These are phyloP conservation scores for Acrocephalus arundinaceus DNA, from an alignment of 2,113 vertebrate species.

Conservation along the genomic window DNA sequence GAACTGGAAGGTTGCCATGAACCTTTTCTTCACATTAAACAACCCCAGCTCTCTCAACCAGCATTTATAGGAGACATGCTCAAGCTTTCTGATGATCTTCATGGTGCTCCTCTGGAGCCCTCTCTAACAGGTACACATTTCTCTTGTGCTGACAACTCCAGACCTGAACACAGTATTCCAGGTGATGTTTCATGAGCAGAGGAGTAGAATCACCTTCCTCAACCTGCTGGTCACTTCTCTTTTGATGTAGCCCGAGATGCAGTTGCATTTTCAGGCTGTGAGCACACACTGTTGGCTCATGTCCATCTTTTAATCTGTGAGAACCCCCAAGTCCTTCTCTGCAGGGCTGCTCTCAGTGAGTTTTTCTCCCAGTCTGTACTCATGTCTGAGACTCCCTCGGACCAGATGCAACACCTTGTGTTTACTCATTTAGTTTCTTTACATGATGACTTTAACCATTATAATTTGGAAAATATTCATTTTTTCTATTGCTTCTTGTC, in stretches of 20 bases:
- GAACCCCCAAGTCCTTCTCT: neutral
- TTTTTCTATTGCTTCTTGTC: neutral
- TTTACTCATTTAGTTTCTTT: neutral
- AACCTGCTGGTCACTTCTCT: neutral
- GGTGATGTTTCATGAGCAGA: neutral
- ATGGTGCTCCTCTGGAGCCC: neutral
- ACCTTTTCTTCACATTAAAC: neutral
- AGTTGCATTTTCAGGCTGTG: neutral
- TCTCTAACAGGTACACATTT: neutral
- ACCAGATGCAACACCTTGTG: neutral
- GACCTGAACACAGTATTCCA: neutral
- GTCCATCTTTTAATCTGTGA: neutral
- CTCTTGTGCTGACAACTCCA: fast-evolving
- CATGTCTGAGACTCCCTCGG: neutral
- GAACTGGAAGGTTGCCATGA: neutral
- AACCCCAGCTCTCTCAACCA: neutral
- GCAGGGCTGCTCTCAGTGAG: neutral
- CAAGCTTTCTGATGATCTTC: neutral
- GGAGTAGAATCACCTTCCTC: neutral
- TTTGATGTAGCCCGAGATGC: fast-evolving
- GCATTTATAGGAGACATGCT: neutral
- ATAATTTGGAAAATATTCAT: neutral
- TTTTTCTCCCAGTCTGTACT: neutral
- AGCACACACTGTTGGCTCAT: neutral
- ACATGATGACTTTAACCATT: neutral